phyloP scores from a whole-genome alignment of 2,797 vertebrate species.

The Arrhamphus sclerolepis region DNA sequence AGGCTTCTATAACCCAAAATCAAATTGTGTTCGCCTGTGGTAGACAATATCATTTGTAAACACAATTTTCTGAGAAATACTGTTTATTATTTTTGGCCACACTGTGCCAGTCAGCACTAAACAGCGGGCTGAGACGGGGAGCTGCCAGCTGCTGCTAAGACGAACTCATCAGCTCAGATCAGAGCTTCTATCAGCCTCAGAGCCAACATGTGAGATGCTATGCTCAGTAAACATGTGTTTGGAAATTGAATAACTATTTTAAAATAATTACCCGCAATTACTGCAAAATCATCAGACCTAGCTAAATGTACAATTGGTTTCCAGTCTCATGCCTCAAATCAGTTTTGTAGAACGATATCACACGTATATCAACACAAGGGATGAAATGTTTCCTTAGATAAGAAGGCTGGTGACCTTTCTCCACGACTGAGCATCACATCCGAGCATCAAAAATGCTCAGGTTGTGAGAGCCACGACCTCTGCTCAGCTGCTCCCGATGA shows the following conservation, averaged over 20 bases:
- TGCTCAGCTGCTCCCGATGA: constrained; percentile 21
- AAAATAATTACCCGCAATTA: background rate
- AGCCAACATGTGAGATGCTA: background rate
- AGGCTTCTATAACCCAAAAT: background rate
- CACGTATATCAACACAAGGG: too few relatives aligned
- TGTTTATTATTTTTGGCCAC: too few relatives aligned
- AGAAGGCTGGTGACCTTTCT: background rate
- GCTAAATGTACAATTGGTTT: too few relatives aligned
- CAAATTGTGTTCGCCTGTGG: background rate
- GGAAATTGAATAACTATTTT: background rate
- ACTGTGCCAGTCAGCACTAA: too few relatives aligned
- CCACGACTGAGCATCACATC: background rate
- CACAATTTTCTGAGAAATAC: background rate
- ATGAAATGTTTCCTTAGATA: background rate
- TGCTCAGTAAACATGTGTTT: background rate
- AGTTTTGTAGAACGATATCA: too few relatives aligned
- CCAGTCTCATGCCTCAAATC: background rate
- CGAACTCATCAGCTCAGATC: background rate
- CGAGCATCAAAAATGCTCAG: background rate
- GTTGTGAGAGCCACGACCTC: constrained; percentile 4
- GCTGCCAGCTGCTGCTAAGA: background rate
- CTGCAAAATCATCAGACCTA: background rate
- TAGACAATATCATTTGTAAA: background rate
- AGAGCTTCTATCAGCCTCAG: background rate
- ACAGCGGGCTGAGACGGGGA: too few relatives aligned